Conservation (phyloP, 2,113 vertebrate species). For the Cathartes aura region DNA sequence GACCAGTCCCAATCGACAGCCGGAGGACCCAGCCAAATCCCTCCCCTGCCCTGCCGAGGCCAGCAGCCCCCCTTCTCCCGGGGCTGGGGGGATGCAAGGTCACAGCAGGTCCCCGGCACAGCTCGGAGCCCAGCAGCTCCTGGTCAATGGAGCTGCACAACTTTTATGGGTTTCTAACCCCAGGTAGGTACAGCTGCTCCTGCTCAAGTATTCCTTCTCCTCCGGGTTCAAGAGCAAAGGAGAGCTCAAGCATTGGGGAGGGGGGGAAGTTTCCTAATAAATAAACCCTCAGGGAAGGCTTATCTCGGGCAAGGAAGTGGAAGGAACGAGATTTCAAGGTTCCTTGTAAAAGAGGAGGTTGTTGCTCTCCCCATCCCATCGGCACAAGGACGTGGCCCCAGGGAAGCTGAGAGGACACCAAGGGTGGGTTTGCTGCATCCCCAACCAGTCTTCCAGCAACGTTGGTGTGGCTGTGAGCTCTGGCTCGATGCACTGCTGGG, state of each 20-base stretch:
- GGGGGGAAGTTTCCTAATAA: constrained; percentile 35
- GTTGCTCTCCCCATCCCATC: not conserved
- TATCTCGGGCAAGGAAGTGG: constrained; percentile 3
- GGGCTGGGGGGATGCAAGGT: not conserved
- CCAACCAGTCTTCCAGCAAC: not conserved
- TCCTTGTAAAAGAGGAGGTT: not conserved
- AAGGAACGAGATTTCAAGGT: constrained; percentile 12
- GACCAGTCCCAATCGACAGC: not conserved
- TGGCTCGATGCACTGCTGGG: not conserved
- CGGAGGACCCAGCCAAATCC: not conserved
- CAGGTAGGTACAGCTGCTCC: constrained; percentile 22
- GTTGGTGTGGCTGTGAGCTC: not conserved
- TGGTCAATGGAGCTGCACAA: constrained; percentile 58
- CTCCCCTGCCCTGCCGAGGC: not conserved
- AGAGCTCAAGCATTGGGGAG: not conserved
- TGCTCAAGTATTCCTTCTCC: constrained; percentile 26
- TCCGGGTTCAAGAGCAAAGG: not conserved
- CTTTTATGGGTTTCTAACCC: constrained; percentile 58
- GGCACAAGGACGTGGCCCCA: not conserved
- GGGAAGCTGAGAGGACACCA: not conserved
- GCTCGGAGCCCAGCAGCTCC: not conserved
- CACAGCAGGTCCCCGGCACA: constrained; percentile 1
- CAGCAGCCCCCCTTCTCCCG: not conserved
- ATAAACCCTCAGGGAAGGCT: constrained; percentile 41
- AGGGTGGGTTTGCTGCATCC: not conserved